Evolutionary conservation across 2,113 vertebrate species (phyloP), one percentile per base, ranked within the genome.

Genomic region (Naja naja): DNA sequence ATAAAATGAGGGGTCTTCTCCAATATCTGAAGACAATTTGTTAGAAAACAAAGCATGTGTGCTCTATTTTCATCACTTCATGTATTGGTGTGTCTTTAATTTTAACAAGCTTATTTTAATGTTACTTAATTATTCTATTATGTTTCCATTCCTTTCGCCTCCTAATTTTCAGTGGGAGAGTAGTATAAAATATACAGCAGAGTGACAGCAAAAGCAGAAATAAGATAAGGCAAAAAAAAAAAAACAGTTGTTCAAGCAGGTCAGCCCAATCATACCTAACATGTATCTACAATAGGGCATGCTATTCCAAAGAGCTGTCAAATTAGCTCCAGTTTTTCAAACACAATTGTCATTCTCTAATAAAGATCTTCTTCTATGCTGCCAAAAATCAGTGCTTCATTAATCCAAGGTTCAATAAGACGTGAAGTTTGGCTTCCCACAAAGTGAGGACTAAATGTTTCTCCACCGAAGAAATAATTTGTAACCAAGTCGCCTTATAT

Each of bases 321-420:
- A 85, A 89, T 89, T 85, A 89, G 34, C 54, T 52, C 69, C 12
- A 4, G 60, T 90, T 86, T 93, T 53, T 92, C 45, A 86, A 86
- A 90, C 22, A 81, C 53, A 52, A 64, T 49, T 90, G 88, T 89
- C 49, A n/a, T 90, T 86, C 39, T 60, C n/a, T 58, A 43, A 64
- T 52, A 90, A 47, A 93, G 74, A 90, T 39, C 12, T 18, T 93
- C 56, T 58, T 39, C 54, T 49, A 4, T 90, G 87, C 91, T 86
- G 81, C 88, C 88, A 85, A 93, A 81, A 90, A 89, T 6, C 74
- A 87, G 8, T 60, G 22, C 30, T 23, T 60, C 55, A 90, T 90
- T 93, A 60, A 89, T 92, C 52, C 43, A 85, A 58, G 53, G 89
- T 89, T 86, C 43, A 86, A 53, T 86, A 43, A 90, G 55, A 86